Evolutionary conservation across 2,888 invertebrate species (phyloP), one percentile per base, ranked within the genome.

Genomic region (Coecobrya sp.): DNA sequence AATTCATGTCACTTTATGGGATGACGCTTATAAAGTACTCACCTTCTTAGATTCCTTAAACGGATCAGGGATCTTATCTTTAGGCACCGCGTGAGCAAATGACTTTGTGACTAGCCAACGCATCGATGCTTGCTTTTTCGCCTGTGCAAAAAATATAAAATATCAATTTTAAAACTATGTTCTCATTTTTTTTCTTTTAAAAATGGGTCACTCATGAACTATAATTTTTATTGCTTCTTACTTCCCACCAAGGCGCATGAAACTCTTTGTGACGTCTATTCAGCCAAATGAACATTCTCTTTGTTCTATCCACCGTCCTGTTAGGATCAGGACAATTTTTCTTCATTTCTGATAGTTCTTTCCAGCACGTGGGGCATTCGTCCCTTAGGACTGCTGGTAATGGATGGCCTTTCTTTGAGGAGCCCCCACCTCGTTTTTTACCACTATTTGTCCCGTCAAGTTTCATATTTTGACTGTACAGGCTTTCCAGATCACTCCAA

Each of bases 161-260:
- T 27, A n/a, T n/a, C 7, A 36, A 36, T 36, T 36, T 36, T 36
- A 7, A 36, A 36, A 7, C 2, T n/a, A n/a, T n/a, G n/a, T n/a
- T n/a, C n/a, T n/a, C n/a, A n/a, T n/a, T n/a, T 36, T 36, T 36
- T 36, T 36, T 36, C 3, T 36, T 36, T 2, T 36, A 36, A 36
- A 36, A 59, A n/a, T 59, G 19, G 59, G 59, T 59, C 16, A n/a
- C 19, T 13, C n/a, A 27, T 49, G 11, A 25, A 2, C 25, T 52
- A 8, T 10, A 7, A 1, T 52, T n/a, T 55, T 42, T 73, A 42
- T 73, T 36, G 19, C 42, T 73, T 73, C 8, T 92, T 92, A 95
- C 95, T 94, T 95, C 95, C 95, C 95, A 95, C 95, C 95, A 95
- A 13, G 95, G 95, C 10, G 93, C 94, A 65, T 93, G 92, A 86